Evolutionary conservation across 2,888 invertebrate species (phyloP).

Genomic region (Gibbula magus): DNA sequence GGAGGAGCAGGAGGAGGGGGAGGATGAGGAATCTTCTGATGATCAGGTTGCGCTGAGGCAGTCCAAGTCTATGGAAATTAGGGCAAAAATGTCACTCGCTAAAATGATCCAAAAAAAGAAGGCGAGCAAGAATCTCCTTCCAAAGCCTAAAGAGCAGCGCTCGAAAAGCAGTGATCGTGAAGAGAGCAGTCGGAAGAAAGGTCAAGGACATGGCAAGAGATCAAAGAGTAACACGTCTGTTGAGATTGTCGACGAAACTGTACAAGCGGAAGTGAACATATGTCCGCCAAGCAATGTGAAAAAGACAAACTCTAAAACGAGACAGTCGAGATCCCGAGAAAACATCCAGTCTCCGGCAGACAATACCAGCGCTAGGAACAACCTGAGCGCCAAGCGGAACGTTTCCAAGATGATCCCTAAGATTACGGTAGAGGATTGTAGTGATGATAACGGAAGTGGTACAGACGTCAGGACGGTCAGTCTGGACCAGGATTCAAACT

Average conservation of each 20-base stretch:
- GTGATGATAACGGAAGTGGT: neutral
- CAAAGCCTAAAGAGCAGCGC: neutral
- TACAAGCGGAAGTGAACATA: neutral
- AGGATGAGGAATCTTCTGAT: neutral
- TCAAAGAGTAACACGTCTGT: neutral
- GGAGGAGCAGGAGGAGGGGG: too few relatives aligned
- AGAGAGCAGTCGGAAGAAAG: neutral
- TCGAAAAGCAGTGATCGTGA: neutral
- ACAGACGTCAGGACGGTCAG: neutral
- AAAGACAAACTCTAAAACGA: neutral
- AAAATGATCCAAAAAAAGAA: conserved; percentile 5
- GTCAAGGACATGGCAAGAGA: neutral
- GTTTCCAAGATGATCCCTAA: conserved; percentile 24
- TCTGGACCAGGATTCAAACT: neutral
- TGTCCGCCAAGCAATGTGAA: neutral
- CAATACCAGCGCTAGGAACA: neutral
- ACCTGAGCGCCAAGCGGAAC: neutral
- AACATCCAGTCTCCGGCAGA: neutral
- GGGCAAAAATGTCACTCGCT: neutral
- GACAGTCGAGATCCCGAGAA: neutral
- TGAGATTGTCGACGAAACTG: conserved; percentile 13
- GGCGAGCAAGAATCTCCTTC: neutral
- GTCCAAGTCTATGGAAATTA: neutral
- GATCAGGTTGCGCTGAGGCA: neutral
- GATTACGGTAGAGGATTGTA: conserved; percentile 32